Conservation (phyloP, 1,140 invertebrate species). For the Lepidostoma basale region DNA sequence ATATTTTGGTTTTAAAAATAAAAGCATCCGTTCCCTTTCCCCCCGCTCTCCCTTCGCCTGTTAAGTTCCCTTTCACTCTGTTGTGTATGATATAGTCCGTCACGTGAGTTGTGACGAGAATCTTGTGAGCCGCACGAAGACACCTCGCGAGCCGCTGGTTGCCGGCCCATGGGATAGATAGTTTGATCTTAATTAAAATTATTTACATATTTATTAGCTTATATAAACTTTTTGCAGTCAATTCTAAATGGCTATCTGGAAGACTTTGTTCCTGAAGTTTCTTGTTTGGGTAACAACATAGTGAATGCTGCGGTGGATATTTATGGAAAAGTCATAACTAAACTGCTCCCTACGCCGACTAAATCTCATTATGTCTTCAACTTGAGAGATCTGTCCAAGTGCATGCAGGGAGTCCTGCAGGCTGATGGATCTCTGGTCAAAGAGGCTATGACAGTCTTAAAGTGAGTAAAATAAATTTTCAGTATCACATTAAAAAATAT, state of each 20-base stretch:
- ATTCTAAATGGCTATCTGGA: slow-evolving; percentile 78
- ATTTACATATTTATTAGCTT: no score
- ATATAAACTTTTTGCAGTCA: slow-evolving; percentile 62
- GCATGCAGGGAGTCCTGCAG: slow-evolving; percentile 85
- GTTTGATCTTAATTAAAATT: no score
- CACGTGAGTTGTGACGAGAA: no score
- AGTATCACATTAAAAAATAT: background rate
- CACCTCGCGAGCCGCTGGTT: no score
- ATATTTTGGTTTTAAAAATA: no score
- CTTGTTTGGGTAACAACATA: slow-evolving; percentile 71
- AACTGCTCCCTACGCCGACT: slow-evolving; percentile 83
- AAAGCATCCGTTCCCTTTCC: no score
- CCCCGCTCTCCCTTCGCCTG: no score
- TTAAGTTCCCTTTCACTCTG: no score
- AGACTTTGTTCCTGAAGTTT: slow-evolving; percentile 75
- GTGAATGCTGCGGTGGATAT: slow-evolving; percentile 81
- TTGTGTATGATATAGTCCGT: no score
- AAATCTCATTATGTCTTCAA: slow-evolving; percentile 95
- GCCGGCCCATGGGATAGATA: no score
- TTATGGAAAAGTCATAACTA: slow-evolving; percentile 76
- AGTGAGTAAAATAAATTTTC: slow-evolving; percentile 51
- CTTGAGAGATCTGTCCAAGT: slow-evolving; percentile 86
- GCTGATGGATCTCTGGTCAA: slow-evolving; percentile 69
- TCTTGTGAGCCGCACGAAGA: no score
- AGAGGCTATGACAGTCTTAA: slow-evolving; percentile 67